These are phyloP conservation scores for Acrocephalus arundinaceus DNA, from an alignment of 2,113 vertebrate species.

Conservation along the genomic window DNA sequence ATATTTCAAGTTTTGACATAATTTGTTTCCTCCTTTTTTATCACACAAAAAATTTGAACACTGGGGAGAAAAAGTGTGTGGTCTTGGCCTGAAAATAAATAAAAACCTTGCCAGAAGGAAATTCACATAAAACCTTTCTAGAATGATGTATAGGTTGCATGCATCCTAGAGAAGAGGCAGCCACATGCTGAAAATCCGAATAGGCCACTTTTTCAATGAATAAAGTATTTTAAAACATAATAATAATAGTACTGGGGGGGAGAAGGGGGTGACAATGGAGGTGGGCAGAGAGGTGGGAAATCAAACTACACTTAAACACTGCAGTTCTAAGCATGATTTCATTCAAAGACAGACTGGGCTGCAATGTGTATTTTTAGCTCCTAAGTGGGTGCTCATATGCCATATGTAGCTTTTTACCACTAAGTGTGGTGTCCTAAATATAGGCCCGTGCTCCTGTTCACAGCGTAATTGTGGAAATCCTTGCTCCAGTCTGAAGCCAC, in stretches of 20 bases:
- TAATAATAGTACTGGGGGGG: background rate
- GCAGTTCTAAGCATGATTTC: conserved; percentile 34
- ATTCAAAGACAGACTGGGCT: conserved; percentile 55
- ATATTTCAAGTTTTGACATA: background rate
- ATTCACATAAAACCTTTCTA: background rate
- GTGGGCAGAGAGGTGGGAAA: background rate
- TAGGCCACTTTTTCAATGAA: background rate
- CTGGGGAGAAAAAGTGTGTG: background rate
- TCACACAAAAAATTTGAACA: background rate
- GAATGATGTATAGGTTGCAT: background rate
- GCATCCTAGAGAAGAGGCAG: background rate
- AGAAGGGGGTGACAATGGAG: rapidly evolving
- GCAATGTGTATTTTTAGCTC: conserved; percentile 67
- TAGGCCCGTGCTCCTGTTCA: conserved; percentile 47
- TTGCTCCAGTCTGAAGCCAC: conserved; percentile 58
- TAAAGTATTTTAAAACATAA: background rate
- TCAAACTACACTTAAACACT: background rate
- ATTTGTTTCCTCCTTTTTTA: background rate
- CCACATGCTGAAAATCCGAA: background rate
- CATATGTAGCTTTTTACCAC: conserved; percentile 65
- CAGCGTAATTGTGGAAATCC: conserved; percentile 69
- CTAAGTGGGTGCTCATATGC: conserved; percentile 58
- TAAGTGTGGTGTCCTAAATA: conserved; percentile 65
- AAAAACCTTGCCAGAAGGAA: background rate
- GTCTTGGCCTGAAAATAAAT: background rate